These are phyloP conservation scores for Siphlonurus alternatus DNA, from an alignment of 2,888 invertebrate genomes.

Conservation along the genomic window DNA sequence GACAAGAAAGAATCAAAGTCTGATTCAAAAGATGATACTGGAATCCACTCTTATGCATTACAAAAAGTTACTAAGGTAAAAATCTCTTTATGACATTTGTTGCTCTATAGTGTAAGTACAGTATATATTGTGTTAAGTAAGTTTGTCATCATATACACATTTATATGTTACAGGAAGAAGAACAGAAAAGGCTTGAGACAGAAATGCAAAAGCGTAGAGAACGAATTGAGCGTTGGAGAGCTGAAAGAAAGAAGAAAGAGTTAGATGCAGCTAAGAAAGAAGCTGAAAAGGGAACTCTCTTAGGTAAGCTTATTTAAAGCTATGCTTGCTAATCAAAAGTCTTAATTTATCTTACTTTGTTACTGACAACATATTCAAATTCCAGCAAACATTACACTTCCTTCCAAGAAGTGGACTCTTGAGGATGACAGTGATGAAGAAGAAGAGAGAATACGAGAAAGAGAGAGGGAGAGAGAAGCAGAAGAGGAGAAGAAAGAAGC, in stretches of 20 bases:
- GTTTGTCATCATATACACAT: conserved; percentile 11
- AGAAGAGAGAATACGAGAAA: conserved; percentile 31
- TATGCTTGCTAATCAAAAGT: background rate
- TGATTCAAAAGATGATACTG: background rate
- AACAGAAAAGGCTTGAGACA: conserved; percentile 72
- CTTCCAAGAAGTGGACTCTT: conserved; percentile 79
- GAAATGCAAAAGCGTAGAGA: conserved; percentile 95
- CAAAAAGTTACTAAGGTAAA: background rate
- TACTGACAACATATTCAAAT: background rate
- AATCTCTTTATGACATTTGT: too few species aligned
- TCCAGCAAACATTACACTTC: conserved; percentile 38
- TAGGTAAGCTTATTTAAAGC: conserved; percentile 19
- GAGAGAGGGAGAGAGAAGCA: conserved; percentile 16
- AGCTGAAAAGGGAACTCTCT: conserved; percentile 38
- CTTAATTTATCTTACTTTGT: background rate
- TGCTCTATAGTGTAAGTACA: background rate
- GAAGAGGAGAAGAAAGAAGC: conserved; percentile 29
- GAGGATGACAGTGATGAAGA: conserved; percentile 95
- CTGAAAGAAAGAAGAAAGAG: conserved; percentile 79
- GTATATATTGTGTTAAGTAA: background rate
- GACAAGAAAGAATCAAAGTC: conserved; percentile 13
- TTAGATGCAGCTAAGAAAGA: conserved; percentile 65
- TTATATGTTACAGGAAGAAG: conserved; percentile 48
- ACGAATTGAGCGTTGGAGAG: conserved; percentile 89
- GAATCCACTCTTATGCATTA: background rate